Conservation (phyloP, 2,888 invertebrate genomes). For the Agelastica alni region DNA sequence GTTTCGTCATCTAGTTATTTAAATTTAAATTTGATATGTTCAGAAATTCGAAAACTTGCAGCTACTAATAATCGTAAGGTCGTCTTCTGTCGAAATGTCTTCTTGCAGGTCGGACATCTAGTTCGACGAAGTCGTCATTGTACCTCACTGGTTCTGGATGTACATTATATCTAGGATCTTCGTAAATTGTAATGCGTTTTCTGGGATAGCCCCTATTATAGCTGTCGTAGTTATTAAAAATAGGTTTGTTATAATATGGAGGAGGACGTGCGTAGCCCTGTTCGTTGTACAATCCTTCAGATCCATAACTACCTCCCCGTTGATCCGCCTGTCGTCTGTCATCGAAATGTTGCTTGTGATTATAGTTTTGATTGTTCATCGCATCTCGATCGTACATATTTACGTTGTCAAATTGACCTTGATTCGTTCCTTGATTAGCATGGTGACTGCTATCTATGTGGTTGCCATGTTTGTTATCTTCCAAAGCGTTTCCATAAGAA, state of each 20-base stretch:
- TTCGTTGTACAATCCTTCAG: constrained; percentile 37
- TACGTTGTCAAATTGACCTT: constrained; percentile 48
- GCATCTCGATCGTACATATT: constrained; percentile 46
- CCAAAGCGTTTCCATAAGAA: constrained; percentile 44
- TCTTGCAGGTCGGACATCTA: constrained; percentile 41
- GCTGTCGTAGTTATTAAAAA: not conserved
- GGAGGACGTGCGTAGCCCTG: constrained; percentile 36
- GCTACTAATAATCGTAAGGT: constrained; percentile 39
- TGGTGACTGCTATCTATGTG: constrained; percentile 44
- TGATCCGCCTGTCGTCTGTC: constrained; percentile 41
- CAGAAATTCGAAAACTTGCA: no score
- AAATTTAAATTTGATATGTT: no score
- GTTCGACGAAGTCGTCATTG: constrained; percentile 41
- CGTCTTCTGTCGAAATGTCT: constrained; percentile 31
- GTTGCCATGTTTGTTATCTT: constrained; percentile 43
- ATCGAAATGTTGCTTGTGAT: constrained; percentile 48
- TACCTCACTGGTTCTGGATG: constrained; percentile 30
- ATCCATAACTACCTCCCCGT: constrained; percentile 38
- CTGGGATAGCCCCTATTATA: constrained; percentile 22
- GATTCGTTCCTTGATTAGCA: constrained; percentile 44
- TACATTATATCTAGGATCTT: constrained; percentile 47
- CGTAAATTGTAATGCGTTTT: constrained; percentile 53
- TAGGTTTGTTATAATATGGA: no score
- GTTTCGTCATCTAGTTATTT: no score
- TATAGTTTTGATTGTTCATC: constrained; percentile 45